Evolutionary conservation across 2,888 invertebrate genomes (phyloP), one percentile per base, ranked within the genome.

Genomic region (Leptinotarsa haldemani): DNA sequence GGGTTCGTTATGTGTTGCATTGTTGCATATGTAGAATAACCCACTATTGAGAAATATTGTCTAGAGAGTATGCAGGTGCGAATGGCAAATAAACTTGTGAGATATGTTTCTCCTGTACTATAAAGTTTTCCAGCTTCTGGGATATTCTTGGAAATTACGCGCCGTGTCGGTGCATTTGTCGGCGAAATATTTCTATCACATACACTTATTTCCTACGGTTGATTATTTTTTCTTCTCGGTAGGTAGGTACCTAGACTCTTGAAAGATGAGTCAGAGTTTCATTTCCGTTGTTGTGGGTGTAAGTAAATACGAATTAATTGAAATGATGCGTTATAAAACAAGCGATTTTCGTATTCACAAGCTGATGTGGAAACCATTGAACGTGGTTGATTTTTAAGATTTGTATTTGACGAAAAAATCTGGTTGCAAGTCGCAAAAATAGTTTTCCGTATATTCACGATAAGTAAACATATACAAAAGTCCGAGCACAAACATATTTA

Each of bases 131-230:
- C 40, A 15, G 61, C 61, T 61, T 30, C 20, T n/a, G 30, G 30
- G 61, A 61, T 61, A 61, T 61, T 61, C 61, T 40, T 30, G 40
- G 61, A 61, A 30, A 61, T 61, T 30, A 61, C 61, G 61, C 61
- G 40, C 40, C 30, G 9, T 3, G 9, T 0, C 40, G 25, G 61
- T 61, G 16, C 30, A 61, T 5, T 61, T 61, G 25, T 30, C 40
- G 30, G 15, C 61, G 30, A 18, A 40, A 61, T 61, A 61, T 61
- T 30, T 61, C 30, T 40, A 30, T 61, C 61, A 30, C 61, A 61
- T 40, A 40, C 30, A 18, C 30, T 61, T 40, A 40, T 25, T 30
- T 61, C 40, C 61, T 61, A 61, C 61, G n/a, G 9, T 61, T 61
- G n/a, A 30, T 61, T 40, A n/a, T 4, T 30, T 61, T 61, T 61